Evolutionary conservation across 2,888 invertebrate species (phyloP).

Genomic region (Epistrophella euchroma): DNA sequence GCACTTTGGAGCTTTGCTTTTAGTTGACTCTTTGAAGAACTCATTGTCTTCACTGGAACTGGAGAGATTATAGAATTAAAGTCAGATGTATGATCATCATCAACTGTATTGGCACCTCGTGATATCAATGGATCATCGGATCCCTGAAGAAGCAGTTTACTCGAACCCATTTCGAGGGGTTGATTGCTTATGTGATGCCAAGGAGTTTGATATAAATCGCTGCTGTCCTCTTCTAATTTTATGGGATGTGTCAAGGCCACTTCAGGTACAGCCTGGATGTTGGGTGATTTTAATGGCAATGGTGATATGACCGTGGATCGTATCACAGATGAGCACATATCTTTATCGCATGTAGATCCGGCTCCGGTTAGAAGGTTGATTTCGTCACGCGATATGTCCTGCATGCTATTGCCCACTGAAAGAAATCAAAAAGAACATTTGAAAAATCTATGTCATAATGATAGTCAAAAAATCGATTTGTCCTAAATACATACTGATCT

Average conservation of each 20-base stretch:
- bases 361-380: constrained; percentile 79
- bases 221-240: constrained; percentile 64
- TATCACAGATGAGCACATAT: constrained; percentile 78
- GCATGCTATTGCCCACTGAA: constrained; percentile 82
- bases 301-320: constrained; percentile 75
- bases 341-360: constrained; percentile 77
- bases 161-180: constrained; percentile 74
- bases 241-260: constrained; percentile 46
- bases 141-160: constrained; percentile 81
- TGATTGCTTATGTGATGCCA: constrained; percentile 70
- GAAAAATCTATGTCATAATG: no score
- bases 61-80: constrained; percentile 79
- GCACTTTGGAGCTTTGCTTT: constrained; percentile 79
- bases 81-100: constrained; percentile 80
- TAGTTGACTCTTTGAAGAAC: constrained; percentile 77
- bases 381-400: constrained; percentile 81
- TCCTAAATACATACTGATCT: no score
- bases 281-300: constrained; percentile 55
- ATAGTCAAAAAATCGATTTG: no score
- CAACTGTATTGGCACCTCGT: constrained; percentile 81
- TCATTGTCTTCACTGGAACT: constrained; percentile 70
- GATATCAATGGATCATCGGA: constrained; percentile 84
- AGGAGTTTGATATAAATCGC: constrained; percentile 52
- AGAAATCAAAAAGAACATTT: constrained; percentile 31
- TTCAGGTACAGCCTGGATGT: constrained; percentile 59